These are phyloP conservation scores for Lepidothrix coronata DNA, from an alignment of 2,113 vertebrate species.

Conservation along the genomic window DNA sequence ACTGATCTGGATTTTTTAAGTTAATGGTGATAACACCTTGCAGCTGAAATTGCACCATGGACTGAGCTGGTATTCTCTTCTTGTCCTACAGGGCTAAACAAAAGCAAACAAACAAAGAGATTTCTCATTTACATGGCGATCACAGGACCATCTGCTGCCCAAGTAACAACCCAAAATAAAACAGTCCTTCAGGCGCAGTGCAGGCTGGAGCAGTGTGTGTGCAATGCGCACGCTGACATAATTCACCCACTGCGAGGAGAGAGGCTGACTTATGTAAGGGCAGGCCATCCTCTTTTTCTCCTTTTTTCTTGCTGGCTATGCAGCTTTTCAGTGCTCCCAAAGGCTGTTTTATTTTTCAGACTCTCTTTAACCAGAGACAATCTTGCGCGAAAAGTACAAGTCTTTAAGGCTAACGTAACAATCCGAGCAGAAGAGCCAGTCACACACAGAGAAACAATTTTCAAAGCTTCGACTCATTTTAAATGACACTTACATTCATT, in stretches of 20 bases:
- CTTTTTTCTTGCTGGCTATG: neutral
- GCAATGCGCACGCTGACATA: neutral
- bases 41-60: neutral
- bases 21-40: neutral
- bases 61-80: neutral
- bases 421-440: constrained; percentile 23
- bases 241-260: neutral
- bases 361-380: constrained; percentile 4
- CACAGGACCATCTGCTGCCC: constrained; percentile 12
- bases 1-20: neutral
- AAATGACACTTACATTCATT: constrained; percentile 39
- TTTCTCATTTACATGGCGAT: neutral
- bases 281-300: neutral
- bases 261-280: neutral
- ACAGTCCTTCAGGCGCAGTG: neutral
- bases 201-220: neutral
- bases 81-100: neutral
- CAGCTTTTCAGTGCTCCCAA: constrained; percentile 15
- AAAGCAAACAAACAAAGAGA: neutral
- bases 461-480: neutral
- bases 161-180: constrained; percentile 44
- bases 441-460: neutral
- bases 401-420: constrained; percentile 49
- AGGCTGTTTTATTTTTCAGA: constrained; percentile 41
- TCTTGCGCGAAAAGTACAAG: neutral